Evolutionary conservation across 53 echinoderm and acorn worm species (phyloP), one percentile per base, ranked within the genome.

Genomic region (Mesocentrotus franciscanus): DNA sequence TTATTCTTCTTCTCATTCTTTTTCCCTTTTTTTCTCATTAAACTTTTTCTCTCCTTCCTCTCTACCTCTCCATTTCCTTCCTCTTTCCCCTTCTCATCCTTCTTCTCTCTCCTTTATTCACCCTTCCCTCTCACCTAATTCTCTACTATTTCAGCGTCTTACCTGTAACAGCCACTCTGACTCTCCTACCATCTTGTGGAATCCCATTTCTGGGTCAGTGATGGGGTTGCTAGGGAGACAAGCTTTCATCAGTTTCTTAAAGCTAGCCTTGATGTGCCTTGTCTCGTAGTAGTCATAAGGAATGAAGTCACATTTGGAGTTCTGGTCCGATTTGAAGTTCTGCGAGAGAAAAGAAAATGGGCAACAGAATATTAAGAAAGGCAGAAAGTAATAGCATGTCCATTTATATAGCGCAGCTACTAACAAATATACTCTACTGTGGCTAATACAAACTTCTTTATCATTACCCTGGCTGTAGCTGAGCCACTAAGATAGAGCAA

Each of bases 241-340:
- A 0, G 98, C 98, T 95, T 97, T 98, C 97, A 98, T 97, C 85
- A 98, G 90, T 95, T 98, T 98, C 97, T 98, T 98, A 58, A 95
- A 95, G 91, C 98, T 97, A 22, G 95, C 96, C 95, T 98, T 98
- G 95, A 96, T 94, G 59, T 98, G 98, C 87, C 98, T 91, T 8
- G 97, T 97, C 95, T 98, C 98, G 3, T 93, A 93, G 96, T 97
- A 98, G 91, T 98, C 98, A 30, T 97, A 98, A 13, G 98, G 98
- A 70, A 98, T 98, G 96, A 98, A 98, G 95, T 98, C 98, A 84
- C 98, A 98, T 89, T 98, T 97, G 87, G 96, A 96, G 83, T 78
- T 94, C 64, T 96, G 96, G 85, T 98, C 98, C 55, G 96, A 34
- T 85, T 98, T 98, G 93, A 97, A 96, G 17, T 96, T 95, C 98